Evolutionary conservation across 2,888 invertebrate species (phyloP), one percentile per base, ranked within the genome.

Genomic region (Erebia aethiops): DNA sequence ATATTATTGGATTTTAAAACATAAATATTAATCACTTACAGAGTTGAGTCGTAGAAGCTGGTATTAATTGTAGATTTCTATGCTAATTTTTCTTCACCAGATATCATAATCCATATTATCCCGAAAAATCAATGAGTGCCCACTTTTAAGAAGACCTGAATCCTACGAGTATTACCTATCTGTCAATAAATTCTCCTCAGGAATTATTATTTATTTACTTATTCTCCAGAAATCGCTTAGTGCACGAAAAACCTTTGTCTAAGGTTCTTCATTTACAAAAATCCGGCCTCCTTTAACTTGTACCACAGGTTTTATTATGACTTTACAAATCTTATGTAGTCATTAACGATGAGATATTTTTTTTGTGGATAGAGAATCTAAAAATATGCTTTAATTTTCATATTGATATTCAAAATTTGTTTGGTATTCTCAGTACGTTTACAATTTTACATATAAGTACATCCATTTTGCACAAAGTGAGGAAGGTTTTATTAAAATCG

Each of bases 401-500:
- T 18, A 43, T 54, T 26, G 35, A 56, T 57, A 56, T 67, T 67
- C 54, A 63, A 54, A 64, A 13, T 16, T 46, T 56, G 21, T 68
- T 71, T 71, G 61, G 61, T 64, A 71, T 71, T 56, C 65, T 18
- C 66, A 21, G 26, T 62, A 52, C 62, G 68, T 69, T 71, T 35
- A 35, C 35, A 7, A 71, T 62, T 51, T 63, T 63, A 43, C 65
- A 67, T 71, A 35, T 35, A 35, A 7, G 35, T 35, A 69, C 71
- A 73, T 67, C 58, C 14, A 66, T 58, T 66, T 35, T 58, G 46
- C 13, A 71, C 16, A 67, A 62, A 61, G 46, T 52, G 65, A 46
- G 72, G 73, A 77, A 74, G 76, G 77, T 88, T 85, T 86, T 88
- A 89, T 90, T 88, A 90, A 89, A 89, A 88, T 84, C 84, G 84